Evolutionary conservation across 2,113 vertebrate genomes (phyloP).

Genomic region (Pitta sordida): DNA sequence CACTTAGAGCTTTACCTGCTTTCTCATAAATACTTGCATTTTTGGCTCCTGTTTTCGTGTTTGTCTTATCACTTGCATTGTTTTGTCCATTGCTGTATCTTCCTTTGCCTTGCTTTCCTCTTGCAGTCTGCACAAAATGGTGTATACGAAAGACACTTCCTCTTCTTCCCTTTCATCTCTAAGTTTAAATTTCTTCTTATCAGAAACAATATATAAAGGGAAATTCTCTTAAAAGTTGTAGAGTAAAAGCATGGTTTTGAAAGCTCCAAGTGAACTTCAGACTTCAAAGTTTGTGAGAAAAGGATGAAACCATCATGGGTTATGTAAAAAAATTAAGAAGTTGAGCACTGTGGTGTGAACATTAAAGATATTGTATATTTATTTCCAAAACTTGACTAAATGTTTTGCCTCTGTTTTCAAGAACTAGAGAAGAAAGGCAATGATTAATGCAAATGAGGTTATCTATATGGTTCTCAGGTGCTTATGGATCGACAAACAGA

Average conservation of each 20-base stretch:
- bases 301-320: background rate
- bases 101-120: background rate
- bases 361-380: background rate
- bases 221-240: background rate
- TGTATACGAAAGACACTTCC: background rate
- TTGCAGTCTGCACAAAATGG: background rate
- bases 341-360: background rate
- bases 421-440: background rate
- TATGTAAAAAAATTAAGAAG: background rate
- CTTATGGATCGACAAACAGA: background rate
- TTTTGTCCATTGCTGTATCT: background rate
- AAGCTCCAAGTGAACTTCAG: background rate
- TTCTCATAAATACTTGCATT: background rate
- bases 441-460: background rate
- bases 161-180: background rate
- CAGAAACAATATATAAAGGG: background rate
- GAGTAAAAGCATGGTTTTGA: background rate
- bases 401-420: background rate
- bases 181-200: background rate
- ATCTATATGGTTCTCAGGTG: background rate
- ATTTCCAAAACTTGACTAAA: background rate
- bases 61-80: background rate
- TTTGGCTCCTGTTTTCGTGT: background rate
- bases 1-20: background rate
- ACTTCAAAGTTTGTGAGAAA: background rate